These are phyloP conservation scores for Oryzias curvinotus DNA, from an alignment of 2,113 vertebrate genomes.

Conservation along the genomic window DNA sequence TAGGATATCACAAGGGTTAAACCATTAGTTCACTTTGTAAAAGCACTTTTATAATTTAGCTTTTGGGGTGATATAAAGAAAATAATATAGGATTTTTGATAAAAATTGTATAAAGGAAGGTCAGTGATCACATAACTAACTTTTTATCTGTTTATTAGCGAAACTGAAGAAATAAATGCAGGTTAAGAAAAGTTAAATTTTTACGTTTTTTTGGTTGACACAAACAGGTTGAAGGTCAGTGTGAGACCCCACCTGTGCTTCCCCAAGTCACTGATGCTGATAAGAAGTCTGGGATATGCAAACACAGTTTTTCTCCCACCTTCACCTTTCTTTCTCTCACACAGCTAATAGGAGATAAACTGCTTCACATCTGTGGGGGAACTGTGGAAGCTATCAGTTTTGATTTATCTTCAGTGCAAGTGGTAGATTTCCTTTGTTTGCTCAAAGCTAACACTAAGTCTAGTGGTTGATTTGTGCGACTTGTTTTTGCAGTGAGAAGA, in stretches of 20 bases:
- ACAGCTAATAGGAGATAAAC: conserved; percentile 13
- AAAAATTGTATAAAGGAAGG: no score
- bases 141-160: no score
- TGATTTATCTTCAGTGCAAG: conserved; percentile 11
- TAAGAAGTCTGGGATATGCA: conserved; percentile 61
- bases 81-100: no score
- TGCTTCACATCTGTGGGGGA: conserved; percentile 3
- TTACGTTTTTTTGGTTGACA: not conserved
- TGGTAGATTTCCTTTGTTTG: conserved; percentile 11
- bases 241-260: conserved; percentile 30
- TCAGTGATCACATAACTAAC: no score
- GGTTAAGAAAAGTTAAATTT: no score
- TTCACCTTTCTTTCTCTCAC: conserved; percentile 20
- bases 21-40: no score
- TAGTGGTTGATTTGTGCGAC: conserved; percentile 5
- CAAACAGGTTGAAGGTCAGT: conserved; percentile 46
- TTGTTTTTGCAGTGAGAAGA: conserved; percentile 16
- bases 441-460: conserved; percentile 8
- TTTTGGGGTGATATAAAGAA: no score
- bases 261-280: conserved; percentile 42
- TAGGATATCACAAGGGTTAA: no score
- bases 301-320: conserved; percentile 50
- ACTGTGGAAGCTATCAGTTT: conserved; percentile 9
- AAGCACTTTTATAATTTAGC: no score
- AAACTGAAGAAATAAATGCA: no score